phyloP scores from a whole-genome alignment of 1,140 invertebrate genomes.

The Pygmarrhopalites habei region DNA sequence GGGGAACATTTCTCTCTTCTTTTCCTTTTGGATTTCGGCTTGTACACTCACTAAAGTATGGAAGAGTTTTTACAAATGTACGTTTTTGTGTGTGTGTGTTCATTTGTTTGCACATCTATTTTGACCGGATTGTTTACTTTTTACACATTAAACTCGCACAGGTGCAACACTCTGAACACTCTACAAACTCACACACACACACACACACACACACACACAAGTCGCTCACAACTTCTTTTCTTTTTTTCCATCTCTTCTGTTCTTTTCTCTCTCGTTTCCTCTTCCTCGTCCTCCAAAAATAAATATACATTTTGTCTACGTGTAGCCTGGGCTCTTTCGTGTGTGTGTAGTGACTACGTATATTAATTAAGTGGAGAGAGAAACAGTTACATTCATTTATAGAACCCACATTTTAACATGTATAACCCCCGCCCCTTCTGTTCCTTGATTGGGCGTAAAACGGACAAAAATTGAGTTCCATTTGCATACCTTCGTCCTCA shows the following conservation, averaged over 20 bases:
- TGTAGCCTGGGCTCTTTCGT: too few relatives aligned
- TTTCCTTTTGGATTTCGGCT: background rate
- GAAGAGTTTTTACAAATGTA: background rate
- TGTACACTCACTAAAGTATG: background rate
- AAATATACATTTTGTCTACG: too few relatives aligned
- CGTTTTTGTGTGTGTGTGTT: background rate
- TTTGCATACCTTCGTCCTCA: too few relatives aligned
- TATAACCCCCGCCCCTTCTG: too few relatives aligned
- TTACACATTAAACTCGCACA: constrained; percentile 27
- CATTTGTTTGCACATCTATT: constrained; percentile 36
- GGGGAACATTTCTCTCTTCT: background rate
- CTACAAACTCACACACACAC: background rate
- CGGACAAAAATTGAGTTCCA: too few relatives aligned
- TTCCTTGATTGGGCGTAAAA: too few relatives aligned
- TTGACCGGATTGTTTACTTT: constrained; percentile 36
- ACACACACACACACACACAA: too few relatives aligned
- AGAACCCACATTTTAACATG: too few relatives aligned
- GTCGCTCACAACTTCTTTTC: too few relatives aligned
- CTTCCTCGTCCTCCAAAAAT: background rate
- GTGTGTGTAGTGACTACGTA: too few relatives aligned
- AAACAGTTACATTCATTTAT: too few relatives aligned
- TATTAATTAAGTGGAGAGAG: too few relatives aligned
- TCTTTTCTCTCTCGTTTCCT: background rate
- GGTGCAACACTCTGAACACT: constrained; percentile 1
- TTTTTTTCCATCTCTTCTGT: background rate